Percentiles rank a stretch among this genome's conserved stretches.
Evolutionary conservation across 2,113 vertebrate genomes (phyloP).

Genomic region (Ptychochromis oligacanthus): DNA sequence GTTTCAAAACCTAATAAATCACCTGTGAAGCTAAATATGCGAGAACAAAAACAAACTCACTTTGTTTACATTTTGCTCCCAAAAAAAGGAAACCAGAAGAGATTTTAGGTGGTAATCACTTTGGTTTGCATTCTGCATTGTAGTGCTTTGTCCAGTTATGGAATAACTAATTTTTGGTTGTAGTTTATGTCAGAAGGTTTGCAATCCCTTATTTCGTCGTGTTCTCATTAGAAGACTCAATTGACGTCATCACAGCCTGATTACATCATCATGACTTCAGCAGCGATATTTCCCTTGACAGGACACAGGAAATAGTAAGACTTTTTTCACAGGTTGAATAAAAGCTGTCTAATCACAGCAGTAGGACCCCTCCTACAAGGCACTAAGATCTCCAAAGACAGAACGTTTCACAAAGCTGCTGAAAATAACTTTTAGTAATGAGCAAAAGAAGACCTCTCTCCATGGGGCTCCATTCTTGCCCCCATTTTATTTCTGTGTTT

Average conservation of each 20-base stretch:
- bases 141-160: neutral
- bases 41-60: neutral
- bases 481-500: too few species aligned
- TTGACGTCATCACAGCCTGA: neutral
- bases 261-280: neutral
- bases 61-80: neutral
- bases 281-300: too few species aligned
- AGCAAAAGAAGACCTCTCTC: neutral
- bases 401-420: neutral
- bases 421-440: too few species aligned
- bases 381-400: too few species aligned
- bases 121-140: neutral
- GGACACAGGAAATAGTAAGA: neutral
- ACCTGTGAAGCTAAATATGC: neutral
- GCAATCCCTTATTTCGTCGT: neutral
- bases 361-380: neutral
- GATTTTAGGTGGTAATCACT: neutral
- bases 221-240: neutral
- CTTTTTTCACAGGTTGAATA: neutral
- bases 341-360: neutral
- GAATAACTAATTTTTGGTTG: neutral
- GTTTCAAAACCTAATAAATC: neutral
- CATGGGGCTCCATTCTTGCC: too few species aligned
- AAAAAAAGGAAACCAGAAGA: neutral
- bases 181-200: neutral